Evolutionary conservation across 2,797 vertebrate species (phyloP), one percentile per base, ranked within the genome.

Genomic region (Poecilia wingei): DNA sequence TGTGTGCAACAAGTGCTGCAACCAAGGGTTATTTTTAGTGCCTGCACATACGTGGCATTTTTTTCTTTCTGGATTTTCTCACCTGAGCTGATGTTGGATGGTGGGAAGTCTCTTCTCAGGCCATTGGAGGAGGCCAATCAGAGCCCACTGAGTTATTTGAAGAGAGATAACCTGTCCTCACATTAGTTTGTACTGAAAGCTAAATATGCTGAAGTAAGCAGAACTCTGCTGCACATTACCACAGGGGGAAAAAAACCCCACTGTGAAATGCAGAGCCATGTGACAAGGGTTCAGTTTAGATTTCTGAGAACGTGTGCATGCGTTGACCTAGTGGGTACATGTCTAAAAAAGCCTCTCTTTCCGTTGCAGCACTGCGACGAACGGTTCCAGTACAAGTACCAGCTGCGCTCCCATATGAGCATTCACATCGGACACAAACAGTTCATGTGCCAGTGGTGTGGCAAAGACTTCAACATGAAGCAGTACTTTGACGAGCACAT

Each of bases 391-490:
- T 99, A 99, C 95, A 99, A 99, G 93, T 99, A 99, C 93, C 98
- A 99, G 95, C 97, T 99, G 72, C 97, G 97, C 78, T 99, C 98
- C 70, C 98, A 99, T 94, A 99, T 99, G 98, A 98, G 97, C 95
- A 98, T 99, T 87, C 98, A 99, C 95, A 98, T 99, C 6, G 98
- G 98, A 79, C 98, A 98, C 96, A 99, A 99, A 57, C 98, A 99
- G 95, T 99, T 99, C 95, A 99, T 98, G 98, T 99, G 98, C 94
- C 98, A 99, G 90, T 99, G 98, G 98, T 99, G 98, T 6, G 98
- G 98, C 91, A 99, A 99, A 93, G 98, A 99, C 94, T 99, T 99
- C 96, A 99, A 98, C 95, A 99, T 99, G 98, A 99, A 99, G 87
- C 98, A 99, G 96, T 99, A 99, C 95, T 99, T 99, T 25, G 98